A percentile compares a stretch with the other conserved stretches of the same genome.
Conservation (phyloP, 1,140 invertebrate genomes). For the Ostrea denselamellosa region DNA sequence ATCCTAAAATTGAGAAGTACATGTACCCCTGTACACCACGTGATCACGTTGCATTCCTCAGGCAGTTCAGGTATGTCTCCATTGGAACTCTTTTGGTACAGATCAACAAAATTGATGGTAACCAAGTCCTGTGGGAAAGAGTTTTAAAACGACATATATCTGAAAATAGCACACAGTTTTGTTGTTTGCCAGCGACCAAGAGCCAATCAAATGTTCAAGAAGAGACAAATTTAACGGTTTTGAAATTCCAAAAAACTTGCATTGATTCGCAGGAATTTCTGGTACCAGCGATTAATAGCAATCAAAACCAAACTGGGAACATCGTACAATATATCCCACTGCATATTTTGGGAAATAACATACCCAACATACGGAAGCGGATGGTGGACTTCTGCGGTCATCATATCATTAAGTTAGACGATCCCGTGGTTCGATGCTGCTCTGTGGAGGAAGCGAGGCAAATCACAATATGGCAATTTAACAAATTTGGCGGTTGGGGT, state of each 20-base stretch:
- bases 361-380: neutral
- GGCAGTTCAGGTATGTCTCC: conserved; percentile 48
- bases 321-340: neutral
- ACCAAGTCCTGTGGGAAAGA: conserved; percentile 6
- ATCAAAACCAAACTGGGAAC: neutral
- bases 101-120: conserved; percentile 1
- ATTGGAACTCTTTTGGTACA: conserved; percentile 42
- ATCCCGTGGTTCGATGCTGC: neutral
- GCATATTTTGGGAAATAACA: conserved; percentile 5
- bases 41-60: conserved; percentile 46
- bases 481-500: neutral
- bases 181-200: neutral
- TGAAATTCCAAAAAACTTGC: neutral
- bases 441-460: neutral
- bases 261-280: neutral
- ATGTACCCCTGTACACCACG: conserved; percentile 44
- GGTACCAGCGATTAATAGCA: neutral
- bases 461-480: neutral
- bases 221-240: neutral
- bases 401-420: neutral
- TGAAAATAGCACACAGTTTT: neutral
- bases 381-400: conserved; percentile 3
- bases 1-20: conserved; percentile 26
- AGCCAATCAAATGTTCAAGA: neutral
- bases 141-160: conserved; percentile 13